Evolutionary conservation across 2,888 invertebrate species (phyloP), one percentile per base, ranked within the genome.

Genomic region (Drosophila atripex): DNA sequence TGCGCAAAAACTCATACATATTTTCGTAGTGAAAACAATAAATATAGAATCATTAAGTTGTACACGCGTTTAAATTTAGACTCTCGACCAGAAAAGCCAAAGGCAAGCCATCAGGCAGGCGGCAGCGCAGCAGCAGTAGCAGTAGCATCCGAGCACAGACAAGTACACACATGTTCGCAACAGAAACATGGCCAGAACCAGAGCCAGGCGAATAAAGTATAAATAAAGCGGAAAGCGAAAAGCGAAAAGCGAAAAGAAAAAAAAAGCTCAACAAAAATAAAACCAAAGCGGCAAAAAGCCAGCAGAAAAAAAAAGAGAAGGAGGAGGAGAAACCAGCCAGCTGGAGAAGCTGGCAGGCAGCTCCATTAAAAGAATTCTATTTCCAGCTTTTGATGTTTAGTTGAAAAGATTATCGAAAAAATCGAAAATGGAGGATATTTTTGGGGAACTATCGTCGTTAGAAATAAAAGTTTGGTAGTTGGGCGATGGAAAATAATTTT

Each of bases 21-120:
- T 88, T 80, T 82, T 86, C 75, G 88, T 89, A 86, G 83, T 89
- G 88, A 86, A 86, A 86, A 88, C 85, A 88, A 88, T 88, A 88
- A 88, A 88, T 89, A 89, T 88, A 88, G 87, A 88, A 86, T 89
- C 88, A 89, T 88, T 89, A 86, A 89, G 83, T 88, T 89, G 85
- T 86, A 86, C 84, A 84, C 77, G 83, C 71, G 76, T 78, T 85
- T 88, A 88, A 85, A 88, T 88, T 85, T 89, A 88, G 89, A 69
- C 65, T 65, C 75, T 58, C 69, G 70, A 71, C 68, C 73, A 69
- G 69, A 60, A 58, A 63, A 59, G 55, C 58, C 47, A 9, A 46
- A 25, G 7, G 25, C 25, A 25, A 25, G 25, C 25, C 25, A 25
- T 25, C 25, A 25, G 25, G 25, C 25, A 25, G 25, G 6, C 25